A percentile compares a stretch with the other conserved stretches of the same genome.
Evolutionary conservation across 2,113 vertebrate species (phyloP).

Genomic region (Siniperca chuatsi): DNA sequence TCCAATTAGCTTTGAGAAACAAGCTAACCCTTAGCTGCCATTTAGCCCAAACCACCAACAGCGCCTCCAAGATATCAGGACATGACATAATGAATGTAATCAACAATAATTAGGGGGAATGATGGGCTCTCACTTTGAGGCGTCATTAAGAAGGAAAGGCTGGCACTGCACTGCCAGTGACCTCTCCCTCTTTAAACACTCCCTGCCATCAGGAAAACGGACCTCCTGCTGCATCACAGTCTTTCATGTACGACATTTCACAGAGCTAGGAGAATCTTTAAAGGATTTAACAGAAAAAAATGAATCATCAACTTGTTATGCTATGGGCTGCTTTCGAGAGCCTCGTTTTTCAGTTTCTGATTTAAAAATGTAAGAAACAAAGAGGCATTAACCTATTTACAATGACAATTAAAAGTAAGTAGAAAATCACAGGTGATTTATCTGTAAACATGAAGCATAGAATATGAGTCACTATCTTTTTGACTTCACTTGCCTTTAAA

Average conservation of each 20-base stretch:
- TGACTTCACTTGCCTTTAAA: neutral
- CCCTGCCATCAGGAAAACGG: slow-evolving; percentile 68
- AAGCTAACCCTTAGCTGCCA: slow-evolving; percentile 68
- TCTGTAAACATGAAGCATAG: neutral
- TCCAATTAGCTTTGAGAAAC: slow-evolving; percentile 83
- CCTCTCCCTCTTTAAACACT: slow-evolving; percentile 75
- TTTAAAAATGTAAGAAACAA: neutral
- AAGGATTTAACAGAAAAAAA: slow-evolving; percentile 23
- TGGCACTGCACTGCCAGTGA: slow-evolving; percentile 70
- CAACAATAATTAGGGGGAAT: slow-evolving; percentile 85
- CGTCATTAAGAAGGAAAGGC: slow-evolving; percentile 77
- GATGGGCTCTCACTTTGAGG: slow-evolving; percentile 80
- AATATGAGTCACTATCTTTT: neutral
- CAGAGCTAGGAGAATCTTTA: slow-evolving; percentile 41
- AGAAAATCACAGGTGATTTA: neutral
- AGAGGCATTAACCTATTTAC: neutral
- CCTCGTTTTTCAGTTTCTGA: neutral
- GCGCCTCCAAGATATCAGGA: slow-evolving; percentile 72
- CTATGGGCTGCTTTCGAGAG: neutral
- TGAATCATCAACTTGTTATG: slow-evolving; percentile 25
- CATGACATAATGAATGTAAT: slow-evolving; percentile 84
- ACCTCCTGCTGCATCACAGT: slow-evolving; percentile 47
- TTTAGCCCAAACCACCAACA: slow-evolving; percentile 76
- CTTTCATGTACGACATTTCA: slow-evolving; percentile 69
- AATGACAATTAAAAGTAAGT: neutral